phyloP scores from a whole-genome alignment of 2,888 invertebrate genomes.

The Cantharis flavilabris region DNA sequence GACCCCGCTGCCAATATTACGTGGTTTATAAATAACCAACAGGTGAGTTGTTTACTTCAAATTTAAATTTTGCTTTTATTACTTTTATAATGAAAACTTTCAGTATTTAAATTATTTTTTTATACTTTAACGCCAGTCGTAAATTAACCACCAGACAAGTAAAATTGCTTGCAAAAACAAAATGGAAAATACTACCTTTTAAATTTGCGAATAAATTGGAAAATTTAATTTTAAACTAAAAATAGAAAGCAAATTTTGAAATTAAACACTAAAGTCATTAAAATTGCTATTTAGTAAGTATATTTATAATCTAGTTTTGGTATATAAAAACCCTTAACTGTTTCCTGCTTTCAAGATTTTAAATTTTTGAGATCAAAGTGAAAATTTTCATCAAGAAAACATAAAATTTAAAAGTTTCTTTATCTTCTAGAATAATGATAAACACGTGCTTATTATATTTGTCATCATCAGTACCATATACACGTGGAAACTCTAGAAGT shows the following conservation, averaged over 20 bases:
- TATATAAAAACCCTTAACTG: too few species aligned
- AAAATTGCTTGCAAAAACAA: background rate
- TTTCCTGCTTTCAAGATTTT: too few species aligned
- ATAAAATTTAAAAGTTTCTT: too few species aligned
- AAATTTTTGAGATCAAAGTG: too few species aligned
- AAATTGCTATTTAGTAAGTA: too few species aligned
- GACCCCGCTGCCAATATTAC: constrained; percentile 51
- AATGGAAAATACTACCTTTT: background rate
- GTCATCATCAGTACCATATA: too few species aligned
- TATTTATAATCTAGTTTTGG: too few species aligned
- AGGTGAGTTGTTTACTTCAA: constrained; percentile 40
- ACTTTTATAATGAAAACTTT: background rate
- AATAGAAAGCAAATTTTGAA: background rate
- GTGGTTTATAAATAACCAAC: constrained; percentile 51
- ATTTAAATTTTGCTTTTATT: background rate
- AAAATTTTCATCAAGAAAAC: too few species aligned
- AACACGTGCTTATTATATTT: too few species aligned
- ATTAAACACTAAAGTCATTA: background rate
- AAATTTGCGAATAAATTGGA: background rate
- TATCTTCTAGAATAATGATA: too few species aligned
- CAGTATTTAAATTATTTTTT: background rate
- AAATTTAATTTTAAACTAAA: background rate
- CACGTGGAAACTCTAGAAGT: too few species aligned
- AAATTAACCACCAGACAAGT: background rate
- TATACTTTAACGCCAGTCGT: background rate